Percentiles rank a stretch among this genome's conserved stretches.
These are phyloP conservation scores for Sula dactylatra DNA, from an alignment of 2,113 vertebrate species.

Conservation along the genomic window DNA sequence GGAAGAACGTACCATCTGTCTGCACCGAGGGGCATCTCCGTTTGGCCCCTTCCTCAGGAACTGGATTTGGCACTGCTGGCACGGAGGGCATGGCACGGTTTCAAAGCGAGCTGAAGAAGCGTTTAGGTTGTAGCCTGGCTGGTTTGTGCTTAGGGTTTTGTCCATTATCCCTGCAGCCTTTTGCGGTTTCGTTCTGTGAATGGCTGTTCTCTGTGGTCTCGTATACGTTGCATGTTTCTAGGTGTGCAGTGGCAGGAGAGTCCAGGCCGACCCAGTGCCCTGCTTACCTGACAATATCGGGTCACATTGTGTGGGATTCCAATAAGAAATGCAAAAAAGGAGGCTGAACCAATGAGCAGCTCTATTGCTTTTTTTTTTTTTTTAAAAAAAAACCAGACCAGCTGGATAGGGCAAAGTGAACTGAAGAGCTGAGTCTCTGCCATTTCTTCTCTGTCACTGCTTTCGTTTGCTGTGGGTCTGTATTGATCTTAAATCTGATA, in stretches of 20 bases:
- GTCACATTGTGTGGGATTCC: neutral
- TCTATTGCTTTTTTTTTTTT: neutral
- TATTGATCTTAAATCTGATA: neutral
- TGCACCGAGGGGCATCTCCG: neutral
- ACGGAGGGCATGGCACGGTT: neutral
- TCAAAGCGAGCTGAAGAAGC: neutral
- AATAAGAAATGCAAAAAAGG: neutral
- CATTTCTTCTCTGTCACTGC: neutral
- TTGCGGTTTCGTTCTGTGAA: neutral
- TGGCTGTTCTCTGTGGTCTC: neutral
- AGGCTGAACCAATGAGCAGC: neutral
- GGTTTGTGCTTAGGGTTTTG: neutral
- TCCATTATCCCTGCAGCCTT: neutral
- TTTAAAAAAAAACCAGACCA: neutral
- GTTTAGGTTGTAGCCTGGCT: neutral
- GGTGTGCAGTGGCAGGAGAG: neutral
- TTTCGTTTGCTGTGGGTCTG: neutral
- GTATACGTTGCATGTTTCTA: neutral
- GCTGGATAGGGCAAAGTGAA: neutral
- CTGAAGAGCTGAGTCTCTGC: neutral
- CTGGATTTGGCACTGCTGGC: neutral
- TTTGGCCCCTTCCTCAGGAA: neutral
- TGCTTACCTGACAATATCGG: neutral
- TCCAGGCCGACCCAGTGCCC: neutral
- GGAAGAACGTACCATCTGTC: neutral